Evolutionary conservation across 2,797 vertebrate species (phyloP).

Genomic region (Bovichtus variegatus): DNA sequence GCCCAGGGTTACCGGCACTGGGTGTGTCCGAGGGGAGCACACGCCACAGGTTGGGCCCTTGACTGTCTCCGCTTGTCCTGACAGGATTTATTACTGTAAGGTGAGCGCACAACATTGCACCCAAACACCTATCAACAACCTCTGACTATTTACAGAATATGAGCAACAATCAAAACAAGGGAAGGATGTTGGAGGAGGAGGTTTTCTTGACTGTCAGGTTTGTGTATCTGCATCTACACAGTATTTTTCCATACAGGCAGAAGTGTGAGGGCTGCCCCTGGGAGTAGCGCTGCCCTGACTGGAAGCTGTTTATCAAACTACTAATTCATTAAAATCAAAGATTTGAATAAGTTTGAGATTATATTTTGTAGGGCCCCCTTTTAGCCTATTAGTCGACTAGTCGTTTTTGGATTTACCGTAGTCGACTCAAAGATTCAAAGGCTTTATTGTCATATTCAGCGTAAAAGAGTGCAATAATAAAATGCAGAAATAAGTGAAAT

Average conservation of each 20-base stretch:
- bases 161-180: conserved; percentile 80
- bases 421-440: no score
- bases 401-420: no score
- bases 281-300: not conserved
- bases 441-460: no score
- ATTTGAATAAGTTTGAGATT: not conserved
- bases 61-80: conserved; percentile 52
- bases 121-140: conserved; percentile 43
- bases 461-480: no score
- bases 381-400: no score
- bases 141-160: conserved; percentile 68
- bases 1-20: conserved; percentile 57
- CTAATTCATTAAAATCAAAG: not conserved
- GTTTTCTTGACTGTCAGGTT: conserved; percentile 45
- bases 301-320: conserved; percentile 6
- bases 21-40: conserved; percentile 55
- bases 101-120: conserved; percentile 29
- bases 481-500: no score
- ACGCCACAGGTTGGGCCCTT: conserved; percentile 32
- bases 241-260: conserved; percentile 59
- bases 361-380: not conserved
- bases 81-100: conserved; percentile 57
- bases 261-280: not conserved
- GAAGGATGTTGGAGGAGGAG: conserved; percentile 79
- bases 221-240: conserved; percentile 24